Base-by-base conservation (phyloP, 2,888 invertebrate genomes). In the Scelioninae gen. 1 region DNA sequence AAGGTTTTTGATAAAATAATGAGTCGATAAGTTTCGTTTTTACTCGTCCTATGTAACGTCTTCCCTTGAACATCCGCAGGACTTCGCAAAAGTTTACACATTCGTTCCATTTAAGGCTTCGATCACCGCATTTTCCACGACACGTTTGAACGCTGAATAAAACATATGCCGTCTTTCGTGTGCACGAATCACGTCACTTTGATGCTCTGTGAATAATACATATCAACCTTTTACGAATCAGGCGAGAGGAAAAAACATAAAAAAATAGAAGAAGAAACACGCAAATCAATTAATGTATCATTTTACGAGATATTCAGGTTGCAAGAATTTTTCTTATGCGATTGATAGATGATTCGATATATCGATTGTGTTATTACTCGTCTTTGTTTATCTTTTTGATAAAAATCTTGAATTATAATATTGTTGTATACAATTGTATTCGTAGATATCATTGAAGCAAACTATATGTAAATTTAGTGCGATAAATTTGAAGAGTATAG, bases 101-200 rank as follows among this genome's bases (percentile, higher is more conserved):
- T 74, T 66, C 68, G 72, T 72, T 66, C 66, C 79, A 66, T 72
- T 80, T 74, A 80, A 68, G 68, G 66, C 43, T 72, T 69, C 79
- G 79, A 79, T 79, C 60, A 66, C 60, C 60, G 53, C 55, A 45
- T 74, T 80, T 80, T 74, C 51, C 60, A 60, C 66, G 72, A 74
- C 72, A 80, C 74, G 74, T 80, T 68, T 62, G 15, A 47, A 40
- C 23, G 40, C 68, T 80, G 80, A 80, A 80, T 80, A 80, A 80
- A 75, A 80, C 80, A 80, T 80, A 32, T 29, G 31, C 55, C 23
- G 60, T 80, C 66, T 80, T 80, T 74, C 72, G 72, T 66, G 72
- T 74, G 71, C 68, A 74, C 79, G 74, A 80, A 80, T 80, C 79
- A 80, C 74, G 75, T 66, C 75, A 76, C 75, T 76, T 66, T 72